Conservation (phyloP, 2,888 invertebrate genomes). For the Noctua pronuba region DNA sequence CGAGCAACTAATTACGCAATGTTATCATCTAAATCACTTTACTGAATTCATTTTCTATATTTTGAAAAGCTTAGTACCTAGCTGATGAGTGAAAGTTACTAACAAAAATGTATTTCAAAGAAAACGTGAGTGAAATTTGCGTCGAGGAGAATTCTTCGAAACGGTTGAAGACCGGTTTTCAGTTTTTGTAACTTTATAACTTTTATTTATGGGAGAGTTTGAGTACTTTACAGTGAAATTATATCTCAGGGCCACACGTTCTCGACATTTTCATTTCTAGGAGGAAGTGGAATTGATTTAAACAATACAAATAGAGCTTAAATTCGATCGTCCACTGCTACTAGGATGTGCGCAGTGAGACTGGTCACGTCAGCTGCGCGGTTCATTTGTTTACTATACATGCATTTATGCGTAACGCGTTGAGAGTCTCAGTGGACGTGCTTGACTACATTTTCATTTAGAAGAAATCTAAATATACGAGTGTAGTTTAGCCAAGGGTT, state of each 20-base stretch:
- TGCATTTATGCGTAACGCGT: neutral
- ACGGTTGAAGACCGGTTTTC: neutral
- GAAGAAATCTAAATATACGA: neutral
- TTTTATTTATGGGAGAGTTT: neutral
- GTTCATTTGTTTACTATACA: neutral
- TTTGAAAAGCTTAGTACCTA: neutral
- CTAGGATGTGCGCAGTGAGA: neutral
- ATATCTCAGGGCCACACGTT: neutral
- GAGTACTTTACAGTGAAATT: neutral
- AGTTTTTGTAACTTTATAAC: neutral
- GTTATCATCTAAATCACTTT: conserved; percentile 41
- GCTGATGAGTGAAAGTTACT: neutral
- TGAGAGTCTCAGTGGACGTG: neutral
- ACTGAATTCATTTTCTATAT: conserved; percentile 18
- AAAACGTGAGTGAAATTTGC: too few species aligned
- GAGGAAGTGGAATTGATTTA: neutral
- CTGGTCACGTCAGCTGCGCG: neutral
- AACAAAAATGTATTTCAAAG: neutral
- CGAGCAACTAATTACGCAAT: conserved; percentile 45
- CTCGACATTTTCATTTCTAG: neutral
- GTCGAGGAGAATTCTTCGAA: neutral
- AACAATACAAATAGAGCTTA: neutral
- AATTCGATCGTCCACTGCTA: neutral
- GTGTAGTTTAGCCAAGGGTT: neutral
- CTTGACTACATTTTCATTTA: neutral